Evolutionary conservation across 2,113 vertebrate genomes (phyloP).

Genomic region (Mystacornis crossleyi): DNA sequence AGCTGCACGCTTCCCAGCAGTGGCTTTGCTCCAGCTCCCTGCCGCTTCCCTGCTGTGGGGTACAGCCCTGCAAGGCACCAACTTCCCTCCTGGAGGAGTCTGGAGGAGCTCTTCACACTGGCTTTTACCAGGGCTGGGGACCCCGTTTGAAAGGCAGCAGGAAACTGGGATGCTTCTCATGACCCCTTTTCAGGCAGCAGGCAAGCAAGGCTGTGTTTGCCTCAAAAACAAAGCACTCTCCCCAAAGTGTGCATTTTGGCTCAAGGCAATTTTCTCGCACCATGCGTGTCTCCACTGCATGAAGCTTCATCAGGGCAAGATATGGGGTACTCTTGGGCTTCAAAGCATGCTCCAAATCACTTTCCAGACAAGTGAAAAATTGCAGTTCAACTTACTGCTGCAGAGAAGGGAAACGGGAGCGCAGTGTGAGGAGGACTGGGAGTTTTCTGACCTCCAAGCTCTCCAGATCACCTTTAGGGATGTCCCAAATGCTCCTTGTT

Average conservation of each 20-base stretch:
- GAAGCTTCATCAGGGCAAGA: background rate
- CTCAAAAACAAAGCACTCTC: background rate
- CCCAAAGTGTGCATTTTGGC: background rate
- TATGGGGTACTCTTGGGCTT: background rate
- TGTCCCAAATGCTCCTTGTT: background rate
- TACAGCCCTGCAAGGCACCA: accelerated
- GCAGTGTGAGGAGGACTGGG: background rate
- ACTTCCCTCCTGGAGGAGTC: background rate
- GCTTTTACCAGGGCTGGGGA: background rate
- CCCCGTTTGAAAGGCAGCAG: background rate
- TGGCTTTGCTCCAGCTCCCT: background rate
- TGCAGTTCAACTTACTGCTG: background rate
- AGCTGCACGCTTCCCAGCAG: background rate
- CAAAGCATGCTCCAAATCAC: background rate
- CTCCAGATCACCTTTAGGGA: background rate
- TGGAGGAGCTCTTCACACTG: background rate
- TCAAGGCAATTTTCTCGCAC: background rate
- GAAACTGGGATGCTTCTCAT: background rate
- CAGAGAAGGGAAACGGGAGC: background rate
- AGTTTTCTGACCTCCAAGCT: background rate
- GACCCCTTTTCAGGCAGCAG: background rate
- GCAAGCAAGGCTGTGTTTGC: background rate
- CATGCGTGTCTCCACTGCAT: accelerated
- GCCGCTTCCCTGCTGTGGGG: accelerated
- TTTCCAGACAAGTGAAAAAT: background rate